phyloP scores from a whole-genome alignment of 1,140 invertebrate species.

The Drosophila baimaii region DNA sequence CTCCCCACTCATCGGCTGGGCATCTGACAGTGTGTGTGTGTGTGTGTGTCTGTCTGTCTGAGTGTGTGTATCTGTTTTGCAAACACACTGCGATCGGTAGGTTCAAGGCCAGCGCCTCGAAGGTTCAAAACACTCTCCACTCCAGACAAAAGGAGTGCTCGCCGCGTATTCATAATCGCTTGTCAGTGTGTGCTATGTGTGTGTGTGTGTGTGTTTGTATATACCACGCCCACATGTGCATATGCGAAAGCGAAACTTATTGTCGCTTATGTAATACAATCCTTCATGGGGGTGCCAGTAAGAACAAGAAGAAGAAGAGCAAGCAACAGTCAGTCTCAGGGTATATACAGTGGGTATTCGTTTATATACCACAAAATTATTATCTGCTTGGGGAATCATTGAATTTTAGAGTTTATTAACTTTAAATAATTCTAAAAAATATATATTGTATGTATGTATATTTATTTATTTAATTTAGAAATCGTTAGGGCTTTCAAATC shows the following conservation, averaged over 20 bases:
- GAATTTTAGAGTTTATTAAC: not conserved
- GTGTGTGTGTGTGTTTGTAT: conserved; percentile 20
- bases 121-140: conserved; percentile 68
- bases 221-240: conserved; percentile 56
- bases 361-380: not conserved
- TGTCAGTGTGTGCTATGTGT: conserved; percentile 4
- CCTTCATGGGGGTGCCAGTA: conserved; percentile 55
- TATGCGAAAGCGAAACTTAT: conserved; percentile 57
- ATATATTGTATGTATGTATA: too few relatives aligned
- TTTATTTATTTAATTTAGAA: too few relatives aligned
- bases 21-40: conserved; percentile 21
- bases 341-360: conserved; percentile 37
- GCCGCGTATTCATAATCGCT: conserved; percentile 41
- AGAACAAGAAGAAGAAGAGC: conserved; percentile 4
- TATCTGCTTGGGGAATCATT: too few relatives aligned
- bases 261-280: conserved; percentile 74
- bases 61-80: conserved; percentile 62
- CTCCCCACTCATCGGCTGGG: conserved; percentile 50
- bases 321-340: not conserved
- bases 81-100: conserved; percentile 68
- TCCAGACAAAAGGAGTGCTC: conserved; percentile 55
- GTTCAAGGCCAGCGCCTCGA: conserved; percentile 78
- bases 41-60: conserved; percentile 26
- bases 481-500: too few relatives aligned
- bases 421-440: too few relatives aligned